Conservation (phyloP, 2,113 vertebrate species). For the Tupaia tana region DNA sequence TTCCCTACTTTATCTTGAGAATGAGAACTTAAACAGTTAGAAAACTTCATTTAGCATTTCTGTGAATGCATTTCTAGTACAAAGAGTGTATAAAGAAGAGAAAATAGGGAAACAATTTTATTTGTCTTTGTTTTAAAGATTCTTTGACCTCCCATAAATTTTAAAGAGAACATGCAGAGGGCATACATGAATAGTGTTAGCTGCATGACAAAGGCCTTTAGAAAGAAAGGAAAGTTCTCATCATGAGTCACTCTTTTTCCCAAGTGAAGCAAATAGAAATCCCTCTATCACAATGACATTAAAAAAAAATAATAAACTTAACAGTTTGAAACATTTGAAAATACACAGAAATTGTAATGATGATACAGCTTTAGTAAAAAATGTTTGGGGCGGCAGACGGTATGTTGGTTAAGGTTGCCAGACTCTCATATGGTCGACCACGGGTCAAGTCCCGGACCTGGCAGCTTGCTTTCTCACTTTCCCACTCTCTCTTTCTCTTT, state of each 20-base stretch:
- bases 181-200: background rate
- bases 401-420: too few relatives aligned
- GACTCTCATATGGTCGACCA: too few relatives aligned
- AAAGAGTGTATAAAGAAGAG: conserved; percentile 65
- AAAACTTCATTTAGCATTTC: conserved; percentile 62
- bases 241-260: background rate
- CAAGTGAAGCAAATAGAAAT: conserved; percentile 49
- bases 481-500: too few relatives aligned
- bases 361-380: conserved; percentile 44
- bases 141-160: conserved; percentile 49
- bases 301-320: background rate
- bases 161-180: conserved; percentile 42
- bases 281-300: background rate
- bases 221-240: conserved; percentile 35
- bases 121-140: conserved; percentile 66
- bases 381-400: background rate
- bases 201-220: background rate
- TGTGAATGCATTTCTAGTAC: conserved; percentile 55
- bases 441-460: too few relatives aligned
- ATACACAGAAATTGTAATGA: conserved; percentile 45
- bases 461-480: too few relatives aligned
- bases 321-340: background rate
- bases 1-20: conserved; percentile 80
- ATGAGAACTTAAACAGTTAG: conserved; percentile 79
- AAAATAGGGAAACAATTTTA: conserved; percentile 48